These are phyloP conservation scores for Champsocephalus gunnari DNA, from an alignment of 2,797 vertebrate genomes.

Conservation along the genomic window DNA sequence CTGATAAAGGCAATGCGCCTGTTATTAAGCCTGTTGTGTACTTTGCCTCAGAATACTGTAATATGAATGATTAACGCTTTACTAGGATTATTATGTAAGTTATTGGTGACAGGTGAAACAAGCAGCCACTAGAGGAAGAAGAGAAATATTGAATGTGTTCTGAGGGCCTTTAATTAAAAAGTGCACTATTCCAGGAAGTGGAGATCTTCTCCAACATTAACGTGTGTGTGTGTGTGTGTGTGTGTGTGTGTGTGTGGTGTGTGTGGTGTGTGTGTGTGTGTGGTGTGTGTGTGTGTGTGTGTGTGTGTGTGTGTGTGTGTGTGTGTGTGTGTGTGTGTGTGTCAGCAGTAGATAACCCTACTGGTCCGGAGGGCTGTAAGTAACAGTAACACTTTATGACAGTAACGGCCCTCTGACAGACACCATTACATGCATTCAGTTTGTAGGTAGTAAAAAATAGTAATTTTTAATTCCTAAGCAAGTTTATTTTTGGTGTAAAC, in stretches of 20 bases:
- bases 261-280: no score
- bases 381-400: background rate
- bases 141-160: background rate
- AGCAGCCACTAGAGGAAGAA: conserved; percentile 40
- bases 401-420: background rate
- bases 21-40: background rate
- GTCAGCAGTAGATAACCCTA: conserved; percentile 13
- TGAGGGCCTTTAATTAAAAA: background rate
- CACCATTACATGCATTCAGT: background rate
- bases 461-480: background rate
- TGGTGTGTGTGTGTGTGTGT: background rate
- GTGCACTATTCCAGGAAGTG: conserved; percentile 27
- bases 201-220: background rate
- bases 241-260: no score
- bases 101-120: background rate
- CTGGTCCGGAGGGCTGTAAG: background rate
- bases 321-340: background rate
- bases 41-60: background rate
- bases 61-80: conserved; percentile 17
- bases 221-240: no score
- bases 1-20: background rate
- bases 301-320: background rate
- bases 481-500: conserved; percentile 28
- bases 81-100: background rate
- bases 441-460: background rate